Base-by-base conservation (phyloP, 1,140 invertebrate genomes). In the Calephelis nemesis region DNA sequence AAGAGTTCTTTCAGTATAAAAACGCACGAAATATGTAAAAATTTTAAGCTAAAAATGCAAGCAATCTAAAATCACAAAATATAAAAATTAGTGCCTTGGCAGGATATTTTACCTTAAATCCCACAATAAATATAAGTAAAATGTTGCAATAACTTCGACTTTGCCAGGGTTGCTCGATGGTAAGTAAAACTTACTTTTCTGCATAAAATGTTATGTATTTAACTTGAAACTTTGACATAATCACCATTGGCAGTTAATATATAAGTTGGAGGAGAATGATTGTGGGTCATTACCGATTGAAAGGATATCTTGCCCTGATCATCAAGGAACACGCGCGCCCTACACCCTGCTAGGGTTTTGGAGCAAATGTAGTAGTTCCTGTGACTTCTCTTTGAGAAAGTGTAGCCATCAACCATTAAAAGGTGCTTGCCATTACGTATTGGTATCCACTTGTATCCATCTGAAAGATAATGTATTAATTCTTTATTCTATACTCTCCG, bases 261-360 rank as follows among this genome's bases (percentile, higher is more conserved):
- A 48, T 76, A 80, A 5, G 62, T 63, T 0, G 78, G 76, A n/a
- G 72, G 74, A 4, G 48, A 45, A 39, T 80, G 78, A 39, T 71
- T 73, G 47, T 78, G 78, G 0, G 63, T 13, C 52, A 54, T 54
- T 5, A 54, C 52, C 11, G 52, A 54, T 54, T 30, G 52, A 10
- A 30, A 54, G 52, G 52, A 54, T 54, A 54, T 54, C 52, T 54
- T 54, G 52, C 52, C 52, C 52, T 19, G 52, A 5, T 54, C 19
- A 54, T 54, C 52, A 2, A 54, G 15, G 52, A 54, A 54, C 9
- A 54, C 9, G 13, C 52, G 52, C 10, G 52, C 52, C 19, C 52
- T 54, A 30, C 52, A 54, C 9, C 52, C 52, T 7, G 52, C 52
- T 8, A 54, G 52, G 8, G 52, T 54, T 19, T 54, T 54, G 4